Conservation (phyloP, 2,113 vertebrate genomes). For the Platichthys stellatus region DNA sequence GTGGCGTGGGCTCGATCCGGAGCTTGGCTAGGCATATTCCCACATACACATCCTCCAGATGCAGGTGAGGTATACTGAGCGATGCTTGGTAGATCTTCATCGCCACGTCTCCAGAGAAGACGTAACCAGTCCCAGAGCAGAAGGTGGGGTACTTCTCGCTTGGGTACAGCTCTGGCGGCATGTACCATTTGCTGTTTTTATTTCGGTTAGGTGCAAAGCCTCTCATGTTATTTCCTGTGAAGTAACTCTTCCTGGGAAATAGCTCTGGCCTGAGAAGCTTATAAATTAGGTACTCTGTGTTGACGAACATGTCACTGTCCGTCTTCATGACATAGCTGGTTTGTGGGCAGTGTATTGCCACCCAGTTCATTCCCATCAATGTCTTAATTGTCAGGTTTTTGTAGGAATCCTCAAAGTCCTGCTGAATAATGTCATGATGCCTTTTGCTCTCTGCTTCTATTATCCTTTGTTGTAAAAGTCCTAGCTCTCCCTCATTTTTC, state of each 20-base stretch:
- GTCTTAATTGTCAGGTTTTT: conserved; percentile 97
- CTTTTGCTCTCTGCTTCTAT: conserved; percentile 89
- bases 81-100: conserved; percentile 91
- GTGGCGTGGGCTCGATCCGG: conserved; percentile 89
- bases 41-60: conserved; percentile 96
- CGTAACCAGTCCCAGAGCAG: conserved; percentile 97
- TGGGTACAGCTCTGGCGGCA: conserved; percentile 92
- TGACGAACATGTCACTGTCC: conserved; percentile 98
- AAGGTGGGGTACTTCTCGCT: conserved; percentile 93
- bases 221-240: conserved; percentile 95
- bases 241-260: conserved; percentile 87
- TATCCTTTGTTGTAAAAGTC: conserved; percentile 81
- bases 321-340: conserved; percentile 96
- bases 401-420: conserved; percentile 94
- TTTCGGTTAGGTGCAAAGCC: conserved; percentile 92
- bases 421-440: conserved; percentile 92
- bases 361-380: conserved; percentile 99
- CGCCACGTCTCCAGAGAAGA: conserved; percentile 95
- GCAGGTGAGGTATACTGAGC: conserved; percentile 86
- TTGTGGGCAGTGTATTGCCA: conserved; percentile 88
- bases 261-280: conserved; percentile 91
- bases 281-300: conserved; percentile 94
- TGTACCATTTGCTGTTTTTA: conserved; percentile 97
- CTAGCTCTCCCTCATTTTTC: conserved; percentile 79
- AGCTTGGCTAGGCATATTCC: conserved; percentile 94